Evolutionary conservation across 92 coral and sea anemone species (phyloP).

Genomic region (Parazoanthus swiftii): DNA sequence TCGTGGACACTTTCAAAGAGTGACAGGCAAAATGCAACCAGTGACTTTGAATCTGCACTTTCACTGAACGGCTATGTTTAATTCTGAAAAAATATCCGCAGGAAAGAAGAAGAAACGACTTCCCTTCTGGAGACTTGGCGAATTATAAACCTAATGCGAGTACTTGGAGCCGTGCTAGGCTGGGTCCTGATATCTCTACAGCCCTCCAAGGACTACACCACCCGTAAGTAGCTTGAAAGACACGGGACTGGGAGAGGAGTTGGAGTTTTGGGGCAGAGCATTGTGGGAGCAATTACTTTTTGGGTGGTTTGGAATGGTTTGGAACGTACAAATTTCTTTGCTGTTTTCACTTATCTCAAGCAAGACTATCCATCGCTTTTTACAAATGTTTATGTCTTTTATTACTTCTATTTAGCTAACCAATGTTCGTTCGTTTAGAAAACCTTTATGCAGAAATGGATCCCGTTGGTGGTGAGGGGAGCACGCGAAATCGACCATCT

Average conservation of each 20-base stretch:
- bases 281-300: too few species aligned
- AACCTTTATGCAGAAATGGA: conserved; percentile 79
- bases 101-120: conserved; percentile 71
- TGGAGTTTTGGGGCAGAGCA: too few species aligned
- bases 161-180: conserved; percentile 91
- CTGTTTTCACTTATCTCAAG: background rate
- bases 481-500: conserved; percentile 15
- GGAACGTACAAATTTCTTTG: background rate
- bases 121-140: conserved; percentile 90
- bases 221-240: conserved; percentile 56
- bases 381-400: too few species aligned
- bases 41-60: too few species aligned
- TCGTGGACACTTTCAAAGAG: too few species aligned
- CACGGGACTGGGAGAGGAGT: too few species aligned
- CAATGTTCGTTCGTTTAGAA: conserved; percentile 38
- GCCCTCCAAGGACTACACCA: conserved; percentile 86
- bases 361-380: too few species aligned
- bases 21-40: too few species aligned
- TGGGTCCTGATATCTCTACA: conserved; percentile 87
- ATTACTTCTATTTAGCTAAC: background rate
- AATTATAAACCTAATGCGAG: conserved; percentile 95
- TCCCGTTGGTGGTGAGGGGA: conserved; percentile 55
- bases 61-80: too few species aligned
- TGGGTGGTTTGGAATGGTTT: background rate
- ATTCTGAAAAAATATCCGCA: conserved; percentile 1